Conservation (phyloP, 2,888 invertebrate species). For the Trichogramma evanescens region DNA sequence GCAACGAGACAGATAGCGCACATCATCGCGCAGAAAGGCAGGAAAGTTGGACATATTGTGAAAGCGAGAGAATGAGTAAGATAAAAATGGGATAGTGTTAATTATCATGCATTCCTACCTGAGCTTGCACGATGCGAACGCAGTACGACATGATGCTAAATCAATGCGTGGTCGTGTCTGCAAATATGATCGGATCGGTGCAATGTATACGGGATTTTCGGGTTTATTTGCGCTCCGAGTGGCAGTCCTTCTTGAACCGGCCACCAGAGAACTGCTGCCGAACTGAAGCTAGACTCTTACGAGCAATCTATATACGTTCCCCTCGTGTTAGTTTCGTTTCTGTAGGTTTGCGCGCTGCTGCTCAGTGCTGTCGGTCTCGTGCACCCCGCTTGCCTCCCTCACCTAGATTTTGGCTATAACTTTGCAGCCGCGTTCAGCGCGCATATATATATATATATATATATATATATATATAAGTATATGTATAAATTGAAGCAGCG, state of each 20-base stretch:
- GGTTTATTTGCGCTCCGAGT: slow-evolving; percentile 24
- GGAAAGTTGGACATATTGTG: neutral
- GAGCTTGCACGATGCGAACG: slow-evolving; percentile 70
- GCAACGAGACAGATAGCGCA: neutral
- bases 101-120: slow-evolving; percentile 50
- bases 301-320: neutral
- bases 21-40: neutral
- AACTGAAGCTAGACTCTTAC: neutral
- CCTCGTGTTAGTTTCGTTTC: neutral
- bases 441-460: no score
- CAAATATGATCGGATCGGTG: neutral
- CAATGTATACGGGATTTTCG: neutral
- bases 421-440: no score
- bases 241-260: slow-evolving; percentile 48
- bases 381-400: no score
- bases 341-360: no score
- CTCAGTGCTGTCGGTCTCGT: no score
- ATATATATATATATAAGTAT: no score
- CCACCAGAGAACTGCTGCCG: slow-evolving; percentile 42
- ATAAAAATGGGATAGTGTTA: neutral
- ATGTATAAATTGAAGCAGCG: no score
- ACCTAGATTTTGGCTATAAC: no score
- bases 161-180: neutral
- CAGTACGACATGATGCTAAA: slow-evolving; percentile 62
- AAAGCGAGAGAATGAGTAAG: neutral